Conservation (phyloP, 2,797 vertebrate species). For the Arctocebus calabarensis region DNA sequence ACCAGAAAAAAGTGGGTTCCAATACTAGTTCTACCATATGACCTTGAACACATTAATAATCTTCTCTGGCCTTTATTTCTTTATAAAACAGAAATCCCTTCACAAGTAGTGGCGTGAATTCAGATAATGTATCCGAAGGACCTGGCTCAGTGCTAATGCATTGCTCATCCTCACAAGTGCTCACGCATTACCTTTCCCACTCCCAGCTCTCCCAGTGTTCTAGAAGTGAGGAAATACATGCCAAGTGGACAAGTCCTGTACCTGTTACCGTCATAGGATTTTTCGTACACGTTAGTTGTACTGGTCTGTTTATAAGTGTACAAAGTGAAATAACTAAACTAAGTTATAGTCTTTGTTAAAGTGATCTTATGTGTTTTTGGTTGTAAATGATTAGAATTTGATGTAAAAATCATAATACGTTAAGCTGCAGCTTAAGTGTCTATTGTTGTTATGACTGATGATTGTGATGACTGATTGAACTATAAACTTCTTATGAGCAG, state of each 20-base stretch:
- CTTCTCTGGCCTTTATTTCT: background rate
- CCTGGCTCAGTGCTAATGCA: background rate
- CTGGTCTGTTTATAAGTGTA: background rate
- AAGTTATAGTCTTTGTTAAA: conserved; percentile 10
- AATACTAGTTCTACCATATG: background rate
- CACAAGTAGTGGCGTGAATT: background rate
- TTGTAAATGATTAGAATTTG: conserved; percentile 9
- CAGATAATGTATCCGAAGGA: background rate
- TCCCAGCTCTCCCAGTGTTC: background rate
- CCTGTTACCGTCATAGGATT: background rate
- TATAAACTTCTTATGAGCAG: background rate
- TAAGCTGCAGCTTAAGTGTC: conserved; percentile 5
- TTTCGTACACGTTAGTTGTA: background rate
- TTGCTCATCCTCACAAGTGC: background rate
- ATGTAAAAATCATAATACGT: background rate
- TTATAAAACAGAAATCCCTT: conserved; percentile 31
- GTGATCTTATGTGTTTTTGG: background rate
- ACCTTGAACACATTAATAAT: background rate
- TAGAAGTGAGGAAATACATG: background rate
- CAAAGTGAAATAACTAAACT: conserved; percentile 35
- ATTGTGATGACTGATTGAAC: background rate
- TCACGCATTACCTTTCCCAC: too few relatives aligned
- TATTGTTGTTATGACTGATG: background rate
- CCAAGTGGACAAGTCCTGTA: background rate
- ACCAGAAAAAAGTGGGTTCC: background rate